Base-by-base conservation (phyloP, 2,888 invertebrate genomes). In the Folsomia manolachei region DNA sequence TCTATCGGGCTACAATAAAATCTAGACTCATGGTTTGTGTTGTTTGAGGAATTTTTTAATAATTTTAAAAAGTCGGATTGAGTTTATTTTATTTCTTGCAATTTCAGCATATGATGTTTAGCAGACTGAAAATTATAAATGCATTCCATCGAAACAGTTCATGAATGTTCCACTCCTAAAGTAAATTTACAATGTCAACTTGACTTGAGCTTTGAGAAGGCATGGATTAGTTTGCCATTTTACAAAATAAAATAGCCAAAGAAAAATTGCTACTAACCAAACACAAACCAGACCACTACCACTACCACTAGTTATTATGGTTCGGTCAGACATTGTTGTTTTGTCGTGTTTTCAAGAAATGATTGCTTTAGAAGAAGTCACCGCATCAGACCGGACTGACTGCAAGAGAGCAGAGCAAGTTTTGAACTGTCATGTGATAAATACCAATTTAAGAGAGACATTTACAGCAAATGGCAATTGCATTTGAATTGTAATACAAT, bases 361-460 rank as follows among this genome's bases (percentile, higher is more conserved):
- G 39, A 14, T 9, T 39, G 39, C 39, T 14, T 9, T 39, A 14
- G 4, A 39, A 14, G 7, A 39, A 39, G 14, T n/a, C n/a, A n/a
- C n/a, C n/a, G n/a, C 7, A 39, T 14, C 39, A 14, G 39, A 39
- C 39, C 39, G 39, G 39, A 39, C 39, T 39, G n/a, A 39, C 14
- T 39, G 39, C 39, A 39, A 9, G 7, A 14, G n/a, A n/a, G n/a
- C n/a, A 9, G 7, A 39, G 39, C 39, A 9, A 39, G 39, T 56
- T 21, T 56, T n/a, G n/a, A 14, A 19, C 56, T 56, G 56, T 56
- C 56, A 73, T 77, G 75, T 63, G 77, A 77, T 77, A 77, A 77
- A 77, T 73, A 73, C 77, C 73, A 73, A 73, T 77, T 77, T 77
- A 71, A 74, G 70, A 77, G 71, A 75, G 77, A 77, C 77, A 71